A percentile compares a stretch with the other conserved stretches of the same genome.
phyloP scores from a whole-genome alignment of 2,797 vertebrate genomes.

The Calcarius lapponicus region DNA sequence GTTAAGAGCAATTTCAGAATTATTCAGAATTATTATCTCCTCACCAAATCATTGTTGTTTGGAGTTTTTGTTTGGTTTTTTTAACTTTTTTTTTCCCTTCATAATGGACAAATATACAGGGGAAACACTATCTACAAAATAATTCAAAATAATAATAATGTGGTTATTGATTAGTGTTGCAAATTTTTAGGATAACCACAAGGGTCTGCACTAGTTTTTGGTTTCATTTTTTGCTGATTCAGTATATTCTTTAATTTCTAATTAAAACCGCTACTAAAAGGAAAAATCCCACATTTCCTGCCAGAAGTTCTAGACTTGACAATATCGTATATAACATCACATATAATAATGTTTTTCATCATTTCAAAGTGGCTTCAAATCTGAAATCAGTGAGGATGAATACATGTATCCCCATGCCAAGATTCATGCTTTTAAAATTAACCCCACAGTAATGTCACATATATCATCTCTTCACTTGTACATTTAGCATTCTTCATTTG shows the following conservation, averaged over 20 bases:
- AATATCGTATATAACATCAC: background rate
- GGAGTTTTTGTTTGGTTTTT: fast-evolving
- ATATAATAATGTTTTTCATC: background rate
- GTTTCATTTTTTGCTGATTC: background rate
- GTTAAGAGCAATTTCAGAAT: background rate
- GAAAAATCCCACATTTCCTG: background rate
- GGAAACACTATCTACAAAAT: background rate
- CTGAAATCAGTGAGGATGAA: background rate
- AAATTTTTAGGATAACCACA: background rate
- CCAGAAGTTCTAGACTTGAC: background rate
- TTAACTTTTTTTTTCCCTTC: fast-evolving
- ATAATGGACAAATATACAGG: background rate
- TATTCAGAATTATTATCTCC: background rate
- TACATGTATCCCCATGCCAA: background rate
- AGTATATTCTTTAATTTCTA: background rate
- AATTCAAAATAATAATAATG: background rate
- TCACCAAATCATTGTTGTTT: background rate
- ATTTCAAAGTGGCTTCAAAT: background rate
- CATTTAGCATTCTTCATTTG: slow-evolving; percentile 26
- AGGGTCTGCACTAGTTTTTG: background rate
- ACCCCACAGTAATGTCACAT: background rate
- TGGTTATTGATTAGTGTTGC: background rate
- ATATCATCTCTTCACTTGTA: background rate
- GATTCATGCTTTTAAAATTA: slow-evolving; percentile 6
- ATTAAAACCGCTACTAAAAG: background rate